Base-by-base conservation (phyloP, 2,113 vertebrate species). In the Cervus canadensis region DNA sequence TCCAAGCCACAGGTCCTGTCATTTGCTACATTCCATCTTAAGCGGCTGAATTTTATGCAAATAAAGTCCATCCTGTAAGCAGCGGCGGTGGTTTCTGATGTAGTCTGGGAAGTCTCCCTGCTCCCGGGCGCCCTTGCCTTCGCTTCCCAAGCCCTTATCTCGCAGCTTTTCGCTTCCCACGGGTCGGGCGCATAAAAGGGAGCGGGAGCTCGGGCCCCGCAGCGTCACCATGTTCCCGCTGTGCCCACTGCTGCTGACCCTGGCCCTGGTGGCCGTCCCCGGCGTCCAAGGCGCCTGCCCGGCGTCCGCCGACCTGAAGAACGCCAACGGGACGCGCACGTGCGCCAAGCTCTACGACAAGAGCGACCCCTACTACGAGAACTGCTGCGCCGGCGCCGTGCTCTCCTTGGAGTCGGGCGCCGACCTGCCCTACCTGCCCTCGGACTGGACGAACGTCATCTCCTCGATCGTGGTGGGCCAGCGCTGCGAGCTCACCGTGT, bases 381-480 rank as follows among this genome's bases (percentile, higher is more conserved):
- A 98, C 67, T 99, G 99, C 98, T 99, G 99, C 26, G n/a, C 0
- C 0, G 99, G 99, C 0, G 14, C 71, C 0, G 97, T 71, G 82
- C 81, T 99, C 12, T 28, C 95, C 0, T 50, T 98, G 30, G 30
- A 9, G 4, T 83, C 98, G 0, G 89, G 1, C 2, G 6, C 93
- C 0, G 99, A 99, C 15, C 23, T 98, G n/a, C 99, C 99, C 40
- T 99, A 90, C 95, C 95, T 99, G 93, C 98, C 99, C 1, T 3
- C 0, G 0, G 0, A 0, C 2, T 99, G 99, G 98, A 62, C 87
- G 2, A 96, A 94, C 81, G n/a, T 15, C 0, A 0, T 30, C 45
- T 99, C 99, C 5, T 99, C 99, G 0, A 43, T 99, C 15, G 99
- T 99, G 95, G 99, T 99, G 96, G 98, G 71, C 13, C 97, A 71